Conservation (phyloP, 2,888 invertebrate species). For the Boloria selene region DNA sequence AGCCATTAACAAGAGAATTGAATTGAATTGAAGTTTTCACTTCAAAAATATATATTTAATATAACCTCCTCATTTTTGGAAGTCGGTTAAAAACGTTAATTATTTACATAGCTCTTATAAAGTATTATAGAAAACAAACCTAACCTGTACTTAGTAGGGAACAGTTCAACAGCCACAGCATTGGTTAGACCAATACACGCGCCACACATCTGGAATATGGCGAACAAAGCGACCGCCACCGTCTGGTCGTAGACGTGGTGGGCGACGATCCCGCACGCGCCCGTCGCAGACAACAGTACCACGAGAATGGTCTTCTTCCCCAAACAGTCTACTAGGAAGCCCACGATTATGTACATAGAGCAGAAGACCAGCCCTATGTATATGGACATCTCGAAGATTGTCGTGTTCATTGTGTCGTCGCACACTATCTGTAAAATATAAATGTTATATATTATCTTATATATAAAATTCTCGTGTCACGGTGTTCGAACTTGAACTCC, state of each 20-base stretch:
- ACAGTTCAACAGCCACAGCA: slow-evolving; percentile 82
- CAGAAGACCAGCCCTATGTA: slow-evolving; percentile 85
- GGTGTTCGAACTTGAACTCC: no score
- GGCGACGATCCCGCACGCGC: slow-evolving; percentile 81
- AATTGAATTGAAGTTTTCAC: no score
- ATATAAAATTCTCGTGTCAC: no score
- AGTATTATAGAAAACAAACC: slow-evolving; percentile 10
- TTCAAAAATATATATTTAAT: no score
- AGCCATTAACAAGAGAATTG: no score
- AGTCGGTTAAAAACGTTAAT: no score
- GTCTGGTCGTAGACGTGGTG: slow-evolving; percentile 83
- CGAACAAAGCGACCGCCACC: slow-evolving; percentile 82
- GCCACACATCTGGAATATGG: slow-evolving; percentile 79
- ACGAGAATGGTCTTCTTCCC: slow-evolving; percentile 82
- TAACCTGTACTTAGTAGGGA: slow-evolving; percentile 80
- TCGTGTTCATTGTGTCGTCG: slow-evolving; percentile 79
- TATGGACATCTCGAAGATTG: slow-evolving; percentile 85
- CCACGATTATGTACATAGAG: slow-evolving; percentile 84
- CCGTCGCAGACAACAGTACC: slow-evolving; percentile 74
- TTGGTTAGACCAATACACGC: slow-evolving; percentile 82
- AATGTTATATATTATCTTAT: no score
- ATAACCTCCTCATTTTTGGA: neutral
- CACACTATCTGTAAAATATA: slow-evolving; percentile 60
- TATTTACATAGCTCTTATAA: no score
- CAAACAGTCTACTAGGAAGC: slow-evolving; percentile 80